These are phyloP conservation scores for Carcharodon carcharias DNA, from an alignment of 2,797 vertebrate species.

Conservation along the genomic window DNA sequence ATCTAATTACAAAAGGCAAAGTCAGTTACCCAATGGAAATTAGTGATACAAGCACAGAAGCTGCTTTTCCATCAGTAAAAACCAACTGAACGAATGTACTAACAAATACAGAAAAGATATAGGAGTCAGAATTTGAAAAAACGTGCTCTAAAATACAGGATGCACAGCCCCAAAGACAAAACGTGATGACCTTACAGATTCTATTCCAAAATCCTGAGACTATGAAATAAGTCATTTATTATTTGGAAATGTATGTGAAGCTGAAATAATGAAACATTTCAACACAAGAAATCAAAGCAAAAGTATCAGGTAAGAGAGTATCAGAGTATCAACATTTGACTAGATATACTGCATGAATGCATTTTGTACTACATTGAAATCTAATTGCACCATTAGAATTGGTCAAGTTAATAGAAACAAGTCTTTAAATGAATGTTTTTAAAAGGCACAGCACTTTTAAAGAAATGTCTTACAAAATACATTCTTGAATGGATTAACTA, in stretches of 20 bases:
- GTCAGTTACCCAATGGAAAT: neutral
- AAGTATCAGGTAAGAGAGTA: neutral
- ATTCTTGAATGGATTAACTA: neutral
- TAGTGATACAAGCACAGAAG: neutral
- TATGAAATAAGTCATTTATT: neutral
- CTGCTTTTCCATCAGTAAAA: neutral
- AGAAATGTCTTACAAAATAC: neutral
- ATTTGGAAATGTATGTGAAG: neutral
- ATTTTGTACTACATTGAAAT: neutral
- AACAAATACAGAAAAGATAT: neutral
- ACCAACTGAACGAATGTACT: neutral
- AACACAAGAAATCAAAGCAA: neutral
- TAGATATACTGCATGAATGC: neutral
- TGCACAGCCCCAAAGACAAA: neutral
- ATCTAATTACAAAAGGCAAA: neutral
- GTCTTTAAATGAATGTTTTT: neutral
- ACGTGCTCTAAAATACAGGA: neutral
- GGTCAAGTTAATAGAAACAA: neutral
- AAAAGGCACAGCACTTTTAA: no score
- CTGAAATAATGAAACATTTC: neutral
- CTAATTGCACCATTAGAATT: neutral
- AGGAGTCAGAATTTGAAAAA: neutral
- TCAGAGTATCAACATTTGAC: neutral
- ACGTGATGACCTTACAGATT: neutral
- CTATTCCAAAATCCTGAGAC: neutral